These are phyloP conservation scores for Hetaerina titia DNA, from an alignment of 2,888 invertebrate genomes.

Conservation along the genomic window DNA sequence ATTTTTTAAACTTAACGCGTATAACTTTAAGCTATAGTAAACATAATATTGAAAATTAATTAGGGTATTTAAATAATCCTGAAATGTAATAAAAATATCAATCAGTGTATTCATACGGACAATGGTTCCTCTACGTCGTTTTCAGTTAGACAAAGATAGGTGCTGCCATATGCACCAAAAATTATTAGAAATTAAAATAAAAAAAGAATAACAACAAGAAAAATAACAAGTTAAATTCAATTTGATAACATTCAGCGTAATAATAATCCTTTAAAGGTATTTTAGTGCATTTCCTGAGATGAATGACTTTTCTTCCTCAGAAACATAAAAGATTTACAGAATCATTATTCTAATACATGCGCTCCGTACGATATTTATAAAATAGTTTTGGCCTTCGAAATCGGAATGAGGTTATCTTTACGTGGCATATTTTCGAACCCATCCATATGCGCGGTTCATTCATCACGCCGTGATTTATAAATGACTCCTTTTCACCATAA, in stretches of 20 bases:
- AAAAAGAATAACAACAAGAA: neutral
- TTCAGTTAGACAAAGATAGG: neutral
- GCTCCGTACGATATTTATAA: too few species aligned
- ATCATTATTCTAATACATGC: too few species aligned
- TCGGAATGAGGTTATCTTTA: neutral
- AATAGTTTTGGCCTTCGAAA: too few species aligned
- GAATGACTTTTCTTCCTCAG: too few species aligned
- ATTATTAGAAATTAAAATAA: neutral
- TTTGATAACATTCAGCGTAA: too few species aligned
- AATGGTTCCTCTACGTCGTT: neutral
- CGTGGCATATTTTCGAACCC: neutral
- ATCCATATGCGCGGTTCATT: conserved; percentile 3
- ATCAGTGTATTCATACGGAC: neutral
- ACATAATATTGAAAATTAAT: too few species aligned
- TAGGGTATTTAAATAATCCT: too few species aligned
- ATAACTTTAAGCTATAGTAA: too few species aligned
- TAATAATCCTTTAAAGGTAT: too few species aligned
- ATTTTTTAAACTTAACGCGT: too few species aligned
- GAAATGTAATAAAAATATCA: neutral
- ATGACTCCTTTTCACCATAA: conserved; percentile 28
- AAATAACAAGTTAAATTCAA: neutral
- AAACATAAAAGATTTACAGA: too few species aligned
- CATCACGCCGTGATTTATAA: neutral
- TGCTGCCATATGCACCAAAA: neutral
- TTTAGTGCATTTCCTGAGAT: too few species aligned